Evolutionary conservation across 2,113 vertebrate species (phyloP).

Genomic region (Camelus bactrianus): DNA sequence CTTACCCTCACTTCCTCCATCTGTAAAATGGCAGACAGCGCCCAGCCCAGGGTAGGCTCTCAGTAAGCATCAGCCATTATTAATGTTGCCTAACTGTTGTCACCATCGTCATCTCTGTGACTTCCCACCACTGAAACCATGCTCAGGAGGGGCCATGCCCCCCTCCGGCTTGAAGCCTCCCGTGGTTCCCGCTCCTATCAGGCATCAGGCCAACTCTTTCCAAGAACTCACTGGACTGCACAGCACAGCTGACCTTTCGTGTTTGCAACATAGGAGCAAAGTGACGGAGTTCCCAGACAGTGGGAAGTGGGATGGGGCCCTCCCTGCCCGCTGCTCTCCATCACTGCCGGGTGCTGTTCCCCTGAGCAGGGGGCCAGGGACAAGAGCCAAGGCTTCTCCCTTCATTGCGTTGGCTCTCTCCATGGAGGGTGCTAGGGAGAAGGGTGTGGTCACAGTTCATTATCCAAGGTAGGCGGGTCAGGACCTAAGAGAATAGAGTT

Average conservation of each 20-base stretch:
- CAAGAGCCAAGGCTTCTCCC: background rate
- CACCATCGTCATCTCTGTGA: background rate
- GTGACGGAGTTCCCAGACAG: background rate
- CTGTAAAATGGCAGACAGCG: background rate
- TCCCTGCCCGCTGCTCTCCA: background rate
- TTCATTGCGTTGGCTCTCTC: background rate
- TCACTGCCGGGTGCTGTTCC: too few species aligned
- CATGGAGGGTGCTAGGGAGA: background rate
- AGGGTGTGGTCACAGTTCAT: background rate
- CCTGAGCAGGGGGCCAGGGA: background rate
- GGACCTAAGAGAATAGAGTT: background rate
- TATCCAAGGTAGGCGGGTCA: background rate
- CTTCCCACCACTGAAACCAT: background rate
- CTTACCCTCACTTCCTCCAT: background rate
- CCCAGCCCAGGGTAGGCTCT: background rate
- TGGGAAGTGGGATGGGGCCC: background rate
- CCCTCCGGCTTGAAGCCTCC: background rate
- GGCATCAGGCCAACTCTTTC: background rate
- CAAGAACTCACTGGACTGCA: background rate
- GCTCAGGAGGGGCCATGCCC: background rate
- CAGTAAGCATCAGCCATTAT: background rate
- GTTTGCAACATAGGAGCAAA: background rate
- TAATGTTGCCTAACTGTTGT: background rate
- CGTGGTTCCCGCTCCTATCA: background rate
- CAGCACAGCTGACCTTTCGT: background rate